Conservation (phyloP, 2,888 invertebrate genomes). For the Petrophora chlorosata region DNA sequence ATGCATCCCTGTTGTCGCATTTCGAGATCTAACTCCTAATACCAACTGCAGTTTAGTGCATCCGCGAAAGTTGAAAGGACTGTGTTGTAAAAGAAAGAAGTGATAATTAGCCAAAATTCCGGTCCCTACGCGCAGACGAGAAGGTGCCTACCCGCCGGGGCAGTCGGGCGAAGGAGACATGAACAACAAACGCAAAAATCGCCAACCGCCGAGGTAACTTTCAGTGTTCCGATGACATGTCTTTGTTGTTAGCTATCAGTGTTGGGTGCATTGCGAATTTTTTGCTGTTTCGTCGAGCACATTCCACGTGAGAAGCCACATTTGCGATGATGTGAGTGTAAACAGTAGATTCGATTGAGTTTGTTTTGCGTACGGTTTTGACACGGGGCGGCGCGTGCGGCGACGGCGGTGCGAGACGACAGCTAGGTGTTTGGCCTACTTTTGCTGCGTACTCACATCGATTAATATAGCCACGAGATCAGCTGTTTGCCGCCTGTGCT, state of each 20-base stretch:
- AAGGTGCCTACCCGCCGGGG: constrained; percentile 90
- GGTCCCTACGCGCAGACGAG: constrained; percentile 92
- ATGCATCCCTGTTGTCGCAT: constrained; percentile 79
- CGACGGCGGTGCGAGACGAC: constrained; percentile 56
- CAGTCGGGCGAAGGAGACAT: constrained; percentile 86
- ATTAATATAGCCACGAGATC: constrained; percentile 81
- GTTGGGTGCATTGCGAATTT: constrained; percentile 61
- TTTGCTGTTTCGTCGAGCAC: constrained; percentile 67
- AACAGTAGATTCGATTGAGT: constrained; percentile 61
- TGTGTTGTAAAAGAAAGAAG: constrained; percentile 83
- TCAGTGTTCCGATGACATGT: constrained; percentile 74
- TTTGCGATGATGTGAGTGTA: constrained; percentile 63
- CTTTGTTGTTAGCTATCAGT: constrained; percentile 72
- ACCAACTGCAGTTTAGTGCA: constrained; percentile 83
- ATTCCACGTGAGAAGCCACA: constrained; percentile 54
- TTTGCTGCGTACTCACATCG: constrained; percentile 71
- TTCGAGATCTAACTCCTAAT: constrained; percentile 79
- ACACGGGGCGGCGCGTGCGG: constrained; percentile 60
- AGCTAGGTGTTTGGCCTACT: constrained; percentile 79
- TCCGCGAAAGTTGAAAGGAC: constrained; percentile 85
- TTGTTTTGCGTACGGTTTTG: constrained; percentile 51
- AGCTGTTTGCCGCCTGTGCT: constrained; percentile 73
- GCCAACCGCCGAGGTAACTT: constrained; percentile 89
- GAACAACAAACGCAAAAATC: constrained; percentile 94
- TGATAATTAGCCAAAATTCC: constrained; percentile 90